A percentile compares a stretch with the other conserved stretches of the same genome.
phyloP scores from a whole-genome alignment of 2,113 vertebrate species.

The Cyprinus carpio region DNA sequence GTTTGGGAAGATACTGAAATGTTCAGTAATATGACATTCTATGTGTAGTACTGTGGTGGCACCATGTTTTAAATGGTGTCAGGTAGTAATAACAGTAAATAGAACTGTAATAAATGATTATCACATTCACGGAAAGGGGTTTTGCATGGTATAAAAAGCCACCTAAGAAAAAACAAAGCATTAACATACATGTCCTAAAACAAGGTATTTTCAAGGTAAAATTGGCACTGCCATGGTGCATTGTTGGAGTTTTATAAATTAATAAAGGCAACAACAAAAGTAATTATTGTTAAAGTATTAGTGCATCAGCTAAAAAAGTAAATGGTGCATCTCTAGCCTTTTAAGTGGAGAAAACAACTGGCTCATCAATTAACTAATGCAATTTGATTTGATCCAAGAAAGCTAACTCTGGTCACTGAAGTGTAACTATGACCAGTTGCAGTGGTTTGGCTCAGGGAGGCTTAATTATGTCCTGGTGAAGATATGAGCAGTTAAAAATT shows the following conservation, averaged over 20 bases:
- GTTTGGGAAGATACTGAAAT: background rate
- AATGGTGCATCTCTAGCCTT: background rate
- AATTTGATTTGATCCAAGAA: slow-evolving; percentile 28
- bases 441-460: too few relatives aligned
- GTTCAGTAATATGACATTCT: background rate
- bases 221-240: too few relatives aligned
- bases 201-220: too few relatives aligned
- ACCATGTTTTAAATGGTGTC: background rate
- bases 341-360: background rate
- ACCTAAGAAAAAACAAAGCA: too few relatives aligned
- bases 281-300: too few relatives aligned
- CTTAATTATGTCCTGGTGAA: too few relatives aligned
- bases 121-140: background rate
- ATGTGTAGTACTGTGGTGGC: background rate
- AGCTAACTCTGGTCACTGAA: background rate
- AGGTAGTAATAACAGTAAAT: background rate
- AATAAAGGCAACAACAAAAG: background rate
- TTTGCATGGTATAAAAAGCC: background rate
- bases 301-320: background rate
- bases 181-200: too few relatives aligned
- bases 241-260: too few relatives aligned
- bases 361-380: slow-evolving; percentile 29
- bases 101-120: background rate
- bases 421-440: background rate
- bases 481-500: too few relatives aligned